Evolutionary conservation across 2,888 invertebrate species (phyloP).

Genomic region (Leptogaster cylindrica): DNA sequence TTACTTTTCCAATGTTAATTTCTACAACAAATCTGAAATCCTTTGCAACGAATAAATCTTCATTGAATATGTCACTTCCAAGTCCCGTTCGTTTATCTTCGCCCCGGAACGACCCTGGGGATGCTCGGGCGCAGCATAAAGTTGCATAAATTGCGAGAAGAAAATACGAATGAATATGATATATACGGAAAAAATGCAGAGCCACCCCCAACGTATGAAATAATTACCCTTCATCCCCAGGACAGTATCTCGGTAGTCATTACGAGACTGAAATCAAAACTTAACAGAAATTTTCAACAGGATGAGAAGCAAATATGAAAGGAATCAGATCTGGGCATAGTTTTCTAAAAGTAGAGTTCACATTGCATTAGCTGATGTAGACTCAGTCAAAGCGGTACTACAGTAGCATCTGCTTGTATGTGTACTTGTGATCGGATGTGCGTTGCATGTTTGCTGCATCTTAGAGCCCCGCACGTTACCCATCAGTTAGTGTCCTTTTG

Average conservation of each 20-base stretch:
- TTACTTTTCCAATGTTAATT: too few relatives aligned
- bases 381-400: not conserved
- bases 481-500: slow-evolving; percentile 1
- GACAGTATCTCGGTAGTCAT: not conserved
- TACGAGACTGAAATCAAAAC: slow-evolving; percentile 14
- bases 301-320: slow-evolving; percentile 20
- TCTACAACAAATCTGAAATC: too few relatives aligned
- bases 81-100: too few relatives aligned
- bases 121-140: not conserved
- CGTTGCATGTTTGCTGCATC: slow-evolving; percentile 27
- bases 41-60: too few relatives aligned
- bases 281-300: slow-evolving; percentile 29
- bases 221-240: slow-evolving; percentile 26
- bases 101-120: too few relatives aligned
- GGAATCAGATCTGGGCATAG: not conserved
- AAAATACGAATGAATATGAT: too few relatives aligned
- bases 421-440: not conserved
- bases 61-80: too few relatives aligned
- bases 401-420: not conserved
- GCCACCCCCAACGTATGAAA: slow-evolving; percentile 5
- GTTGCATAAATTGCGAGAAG: not conserved
- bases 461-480: not conserved
- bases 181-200: slow-evolving; percentile 6
- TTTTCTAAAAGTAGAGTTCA: not conserved
- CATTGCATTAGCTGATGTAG: not conserved